Conservation (phyloP, 2,113 vertebrate species). For the Octodon degus region DNA sequence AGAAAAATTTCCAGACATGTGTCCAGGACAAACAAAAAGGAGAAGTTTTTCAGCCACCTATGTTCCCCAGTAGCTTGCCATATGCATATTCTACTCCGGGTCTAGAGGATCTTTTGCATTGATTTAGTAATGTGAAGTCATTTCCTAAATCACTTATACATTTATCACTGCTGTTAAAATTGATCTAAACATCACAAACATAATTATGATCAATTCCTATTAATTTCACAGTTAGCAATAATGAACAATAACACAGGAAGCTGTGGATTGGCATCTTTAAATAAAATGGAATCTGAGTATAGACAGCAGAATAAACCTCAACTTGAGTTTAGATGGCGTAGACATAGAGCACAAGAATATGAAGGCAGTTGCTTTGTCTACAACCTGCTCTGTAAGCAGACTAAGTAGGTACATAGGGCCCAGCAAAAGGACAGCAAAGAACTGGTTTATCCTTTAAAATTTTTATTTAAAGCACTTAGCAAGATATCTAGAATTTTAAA, state of each 20-base stretch:
- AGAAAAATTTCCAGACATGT: not conserved
- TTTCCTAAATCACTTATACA: not conserved
- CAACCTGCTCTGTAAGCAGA: not conserved
- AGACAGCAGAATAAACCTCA: not conserved
- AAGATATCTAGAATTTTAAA: not conserved
- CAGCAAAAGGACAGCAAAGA: not conserved
- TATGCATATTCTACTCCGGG: not conserved
- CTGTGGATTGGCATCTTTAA: not conserved
- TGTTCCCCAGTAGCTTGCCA: not conserved
- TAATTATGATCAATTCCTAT: not conserved
- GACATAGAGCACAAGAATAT: not conserved
- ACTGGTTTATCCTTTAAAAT: not conserved
- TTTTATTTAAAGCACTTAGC: not conserved
- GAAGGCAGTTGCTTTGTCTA: not conserved
- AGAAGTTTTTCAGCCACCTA: not conserved
- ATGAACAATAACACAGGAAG: not conserved
- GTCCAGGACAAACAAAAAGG: not conserved
- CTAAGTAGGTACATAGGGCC: not conserved
- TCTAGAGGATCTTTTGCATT: not conserved
- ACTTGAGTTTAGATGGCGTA: not conserved
- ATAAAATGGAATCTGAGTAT: not conserved
- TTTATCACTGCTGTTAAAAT: slow-evolving; percentile 5
- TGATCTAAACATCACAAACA: not conserved
- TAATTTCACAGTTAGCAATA: not conserved
- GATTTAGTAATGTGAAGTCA: not conserved